A percentile compares a stretch with the other conserved stretches of the same genome.
phyloP scores from a whole-genome alignment of 2,113 vertebrate species.

The Sialia sialis region DNA sequence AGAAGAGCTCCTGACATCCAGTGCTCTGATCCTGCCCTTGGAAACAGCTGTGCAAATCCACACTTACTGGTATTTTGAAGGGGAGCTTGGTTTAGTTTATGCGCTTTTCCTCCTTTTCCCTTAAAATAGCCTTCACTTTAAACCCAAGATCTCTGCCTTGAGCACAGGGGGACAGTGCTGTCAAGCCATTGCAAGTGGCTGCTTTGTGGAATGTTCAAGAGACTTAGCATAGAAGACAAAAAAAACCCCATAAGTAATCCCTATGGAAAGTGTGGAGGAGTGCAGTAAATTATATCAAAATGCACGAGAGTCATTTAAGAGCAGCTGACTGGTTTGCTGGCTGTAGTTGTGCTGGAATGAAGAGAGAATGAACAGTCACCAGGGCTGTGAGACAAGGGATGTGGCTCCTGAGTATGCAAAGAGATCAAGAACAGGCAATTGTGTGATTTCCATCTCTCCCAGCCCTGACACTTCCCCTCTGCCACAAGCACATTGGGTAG shows the following conservation, averaged over 20 bases:
- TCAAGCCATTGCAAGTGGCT: background rate
- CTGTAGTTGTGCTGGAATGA: background rate
- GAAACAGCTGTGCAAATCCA: conserved; percentile 62
- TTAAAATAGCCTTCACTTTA: conserved; percentile 37
- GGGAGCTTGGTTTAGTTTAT: background rate
- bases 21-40: background rate
- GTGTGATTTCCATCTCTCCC: background rate
- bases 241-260: background rate
- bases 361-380: background rate
- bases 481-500: background rate
- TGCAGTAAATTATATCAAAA: background rate
- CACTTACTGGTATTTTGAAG: background rate
- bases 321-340: background rate
- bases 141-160: conserved; percentile 31
- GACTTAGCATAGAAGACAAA: background rate
- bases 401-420: background rate
- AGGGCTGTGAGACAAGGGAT: background rate
- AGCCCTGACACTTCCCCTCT: background rate
- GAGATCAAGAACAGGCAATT: background rate
- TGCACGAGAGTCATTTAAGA: background rate
- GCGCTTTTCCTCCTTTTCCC: background rate
- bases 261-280: background rate
- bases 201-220: conserved; percentile 7
- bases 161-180: conserved; percentile 20
- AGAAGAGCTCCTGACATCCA: conserved; percentile 43